Evolutionary conservation across 2,888 invertebrate species (phyloP).

Genomic region (Tuberolachnus salignus): DNA sequence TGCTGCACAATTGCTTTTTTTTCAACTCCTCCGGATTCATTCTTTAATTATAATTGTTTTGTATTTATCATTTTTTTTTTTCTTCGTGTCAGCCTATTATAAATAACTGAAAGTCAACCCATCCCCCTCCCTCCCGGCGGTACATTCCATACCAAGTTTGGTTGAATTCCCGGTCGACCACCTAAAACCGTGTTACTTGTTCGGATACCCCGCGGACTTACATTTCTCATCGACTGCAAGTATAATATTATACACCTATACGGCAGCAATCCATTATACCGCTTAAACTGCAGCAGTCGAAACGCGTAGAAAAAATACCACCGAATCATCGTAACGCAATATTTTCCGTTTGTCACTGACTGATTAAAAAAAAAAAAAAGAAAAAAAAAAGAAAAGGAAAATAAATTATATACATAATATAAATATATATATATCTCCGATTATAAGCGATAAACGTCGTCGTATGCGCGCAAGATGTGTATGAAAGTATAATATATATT

Average conservation of each 20-base stretch:
- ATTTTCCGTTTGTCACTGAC: slow-evolving; percentile 17
- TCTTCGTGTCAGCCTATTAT: too few species aligned
- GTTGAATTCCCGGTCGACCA: slow-evolving; percentile 16
- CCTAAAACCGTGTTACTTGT: neutral
- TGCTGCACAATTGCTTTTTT: too few species aligned
- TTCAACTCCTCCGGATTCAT: too few species aligned
- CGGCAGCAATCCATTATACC: neutral
- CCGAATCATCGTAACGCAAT: slow-evolving; percentile 28
- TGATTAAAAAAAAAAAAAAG: slow-evolving; percentile 37
- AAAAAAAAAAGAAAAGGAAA: too few species aligned
- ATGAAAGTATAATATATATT: slow-evolving; percentile 17
- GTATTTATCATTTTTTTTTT: too few species aligned
- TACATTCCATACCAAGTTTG: slow-evolving; percentile 33
- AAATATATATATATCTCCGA: too few species aligned
- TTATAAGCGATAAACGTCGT: neutral
- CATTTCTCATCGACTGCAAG: slow-evolving; percentile 2
- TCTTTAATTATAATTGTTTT: too few species aligned
- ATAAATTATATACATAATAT: too few species aligned
- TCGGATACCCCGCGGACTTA: slow-evolving; percentile 19
- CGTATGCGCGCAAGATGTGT: neutral
- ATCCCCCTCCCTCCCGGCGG: too few species aligned
- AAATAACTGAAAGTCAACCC: too few species aligned
- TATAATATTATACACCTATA: too few species aligned
- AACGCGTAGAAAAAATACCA: slow-evolving; percentile 13
- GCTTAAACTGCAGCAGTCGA: neutral